Evolutionary conservation across 2,113 vertebrate species (phyloP).

Genomic region (Labeo rohita): DNA sequence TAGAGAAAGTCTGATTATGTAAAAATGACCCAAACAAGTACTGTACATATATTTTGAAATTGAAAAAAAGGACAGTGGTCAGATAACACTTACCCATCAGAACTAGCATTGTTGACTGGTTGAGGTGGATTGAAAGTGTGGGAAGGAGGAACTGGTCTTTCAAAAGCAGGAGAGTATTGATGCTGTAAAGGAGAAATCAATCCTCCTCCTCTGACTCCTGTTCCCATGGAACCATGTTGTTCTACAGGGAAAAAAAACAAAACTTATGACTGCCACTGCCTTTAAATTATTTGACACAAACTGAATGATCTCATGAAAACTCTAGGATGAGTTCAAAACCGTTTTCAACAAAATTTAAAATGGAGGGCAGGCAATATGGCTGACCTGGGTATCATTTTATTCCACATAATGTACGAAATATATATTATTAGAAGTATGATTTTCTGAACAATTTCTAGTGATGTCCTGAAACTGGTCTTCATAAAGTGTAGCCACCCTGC

Average conservation of each 20-base stretch:
- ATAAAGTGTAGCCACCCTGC: neutral
- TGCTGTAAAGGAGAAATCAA: conserved; percentile 48
- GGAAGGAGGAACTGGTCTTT: conserved; percentile 72
- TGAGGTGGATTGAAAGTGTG: conserved; percentile 75
- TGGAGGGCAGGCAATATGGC: neutral
- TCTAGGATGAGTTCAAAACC: neutral
- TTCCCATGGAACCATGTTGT: conserved; percentile 82
- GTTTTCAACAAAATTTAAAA: neutral
- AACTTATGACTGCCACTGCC: neutral
- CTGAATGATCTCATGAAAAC: neutral
- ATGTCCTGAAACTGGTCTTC: neutral
- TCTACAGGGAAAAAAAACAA: conserved; percentile 66
- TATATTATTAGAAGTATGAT: neutral
- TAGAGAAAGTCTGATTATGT: neutral
- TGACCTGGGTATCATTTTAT: neutral
- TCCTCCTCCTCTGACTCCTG: conserved; percentile 75
- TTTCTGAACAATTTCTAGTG: neutral
- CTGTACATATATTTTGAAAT: neutral
- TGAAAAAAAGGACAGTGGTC: neutral
- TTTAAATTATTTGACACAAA: neutral
- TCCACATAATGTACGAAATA: neutral
- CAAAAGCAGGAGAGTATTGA: conserved; percentile 59
- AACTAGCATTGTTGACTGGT: conserved; percentile 82
- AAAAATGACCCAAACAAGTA: too few relatives aligned
- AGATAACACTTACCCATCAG: conserved; percentile 80